Base-by-base conservation (phyloP, 2,797 vertebrate genomes). In the Oreochromis mossambicus region DNA sequence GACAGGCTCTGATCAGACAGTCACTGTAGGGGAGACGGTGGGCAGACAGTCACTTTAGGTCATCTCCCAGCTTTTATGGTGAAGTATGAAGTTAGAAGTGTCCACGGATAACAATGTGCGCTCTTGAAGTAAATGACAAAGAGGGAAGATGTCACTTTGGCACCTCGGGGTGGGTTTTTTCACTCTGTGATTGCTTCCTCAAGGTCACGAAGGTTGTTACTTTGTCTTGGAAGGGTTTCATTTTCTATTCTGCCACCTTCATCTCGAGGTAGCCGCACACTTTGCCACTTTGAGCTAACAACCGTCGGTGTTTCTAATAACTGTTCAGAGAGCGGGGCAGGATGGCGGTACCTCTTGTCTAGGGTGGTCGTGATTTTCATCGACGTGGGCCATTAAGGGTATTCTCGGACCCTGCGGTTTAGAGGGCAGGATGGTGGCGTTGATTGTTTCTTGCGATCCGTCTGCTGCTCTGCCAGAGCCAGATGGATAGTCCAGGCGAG, bases 61-160 rank as follows among this genome's bases (percentile, higher is more conserved):
- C 55, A 7, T 86, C 75, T 63, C 7, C 21, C 14, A 55, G 79
- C 84, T 86, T 79, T 26, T 36, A 58, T 41, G 48, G 48, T 24
- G 51, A 79, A 63, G 24, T 58, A 50, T 81, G 58, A 88, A 50
- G 63, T 13, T 19, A 70, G 77, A 79, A 43, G 15, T 77, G 41
- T 83, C 76, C 6, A 14, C 21, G 5, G 77, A 83, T 84, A 85
- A 86, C 38, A 48, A 43, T 48, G 32, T 78, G 10, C 34, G 14
- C 61, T 79, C 61, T 76, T 83, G 66, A 82, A 88, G 78, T 82
- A 84, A 76, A 63, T 46, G 83, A 82, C 79, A 91, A 88, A 84
- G 88, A 79, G 51, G 79, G 79, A 58, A 84, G 84, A 63, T 78
- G 92, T 95, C 92, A 95, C 93, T 96, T 95, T 94, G 95, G 94